Conservation (phyloP, 2,113 vertebrate species). For the Tachycineta bicolor region DNA sequence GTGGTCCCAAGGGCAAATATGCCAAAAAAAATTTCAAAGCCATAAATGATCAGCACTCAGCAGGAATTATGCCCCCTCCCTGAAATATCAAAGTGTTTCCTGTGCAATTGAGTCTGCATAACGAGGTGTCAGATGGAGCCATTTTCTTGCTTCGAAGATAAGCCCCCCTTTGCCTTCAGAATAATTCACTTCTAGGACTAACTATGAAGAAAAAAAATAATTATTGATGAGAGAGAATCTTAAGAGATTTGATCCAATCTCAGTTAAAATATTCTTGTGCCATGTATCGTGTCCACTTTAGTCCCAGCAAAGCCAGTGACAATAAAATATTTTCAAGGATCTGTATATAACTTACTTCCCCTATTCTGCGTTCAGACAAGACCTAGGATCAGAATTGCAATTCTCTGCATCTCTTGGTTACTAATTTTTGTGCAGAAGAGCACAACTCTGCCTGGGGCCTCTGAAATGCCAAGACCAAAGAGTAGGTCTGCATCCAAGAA, state of each 20-base stretch:
- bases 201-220: neutral
- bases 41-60: neutral
- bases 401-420: neutral
- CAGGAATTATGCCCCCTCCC: neutral
- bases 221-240: neutral
- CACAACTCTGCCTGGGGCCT: neutral
- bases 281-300: fast-evolving
- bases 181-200: neutral
- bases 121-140: neutral
- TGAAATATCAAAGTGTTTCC: neutral
- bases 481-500: neutral
- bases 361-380: neutral
- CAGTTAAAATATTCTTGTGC: neutral
- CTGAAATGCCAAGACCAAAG: neutral
- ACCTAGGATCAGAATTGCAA: neutral
- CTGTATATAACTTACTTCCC: neutral
- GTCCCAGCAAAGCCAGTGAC: neutral
- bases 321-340: neutral
- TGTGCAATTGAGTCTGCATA: neutral
- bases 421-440: neutral
- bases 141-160: neutral
- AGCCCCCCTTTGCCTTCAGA: neutral
- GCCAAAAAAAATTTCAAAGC: neutral
- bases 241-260: neutral
- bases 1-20: neutral